Evolutionary conservation across 2,113 vertebrate genomes (phyloP), one percentile per base, ranked within the genome.

Genomic region (Mus spicilegus): DNA sequence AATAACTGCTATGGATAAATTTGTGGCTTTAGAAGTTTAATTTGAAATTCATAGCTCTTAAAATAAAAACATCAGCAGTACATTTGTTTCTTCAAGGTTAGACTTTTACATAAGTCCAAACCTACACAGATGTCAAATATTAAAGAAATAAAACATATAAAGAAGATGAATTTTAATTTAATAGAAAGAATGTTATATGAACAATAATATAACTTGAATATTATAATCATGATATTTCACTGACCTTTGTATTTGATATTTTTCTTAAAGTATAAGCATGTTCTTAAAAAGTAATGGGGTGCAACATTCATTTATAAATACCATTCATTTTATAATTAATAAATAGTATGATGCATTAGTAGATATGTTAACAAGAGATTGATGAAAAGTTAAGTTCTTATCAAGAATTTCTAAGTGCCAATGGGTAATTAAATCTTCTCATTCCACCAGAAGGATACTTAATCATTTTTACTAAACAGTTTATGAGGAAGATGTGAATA

Each of bases 381-480:
- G n/a, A 85, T 94, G 91, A 96, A 56, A 84, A 78, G 84, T 93
- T 39, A 92, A 89, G 72, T 3, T 1, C 95, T 93, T 96, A 89
- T 91, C 77, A 91, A 77, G 56, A 54, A 5, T 96, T 97, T 96
- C 90, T 93, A 97, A 97, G 97, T 97, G 82, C 5, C 46, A 0
- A 0, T 90, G 65, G 42, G 93, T 93, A 67, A 87, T 96, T 97
- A 89, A 87, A 73, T 93, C 88, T 94, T 95, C 80, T 67, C 72
- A 2, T 95, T 96, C 85, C 56, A 90, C 86, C 73, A 84, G 56
- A 76, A 42, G 39, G 78, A 91, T 97, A 85, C 30, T 81, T 95
- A 95, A 82, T 96, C 98, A 95, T 80, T 86, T 94, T 89, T 93
- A 95, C 95, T 96, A 82, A 89, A 96, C 26, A 87, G 90, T 80